Conservation (phyloP, 2,888 invertebrate species). For the Stenodera caucasica region DNA sequence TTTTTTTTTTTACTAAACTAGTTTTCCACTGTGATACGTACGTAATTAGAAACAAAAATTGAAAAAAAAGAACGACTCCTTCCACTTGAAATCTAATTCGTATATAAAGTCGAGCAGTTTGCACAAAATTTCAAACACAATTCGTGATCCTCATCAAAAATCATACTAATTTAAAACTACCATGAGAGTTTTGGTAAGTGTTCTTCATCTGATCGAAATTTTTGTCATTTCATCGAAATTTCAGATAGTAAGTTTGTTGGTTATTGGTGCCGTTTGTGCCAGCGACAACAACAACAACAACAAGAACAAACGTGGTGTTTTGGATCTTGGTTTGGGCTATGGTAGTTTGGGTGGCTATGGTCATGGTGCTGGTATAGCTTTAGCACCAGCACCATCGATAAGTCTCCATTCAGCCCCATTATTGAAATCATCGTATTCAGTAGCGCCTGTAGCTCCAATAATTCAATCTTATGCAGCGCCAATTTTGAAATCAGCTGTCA, state of each 20-base stretch:
- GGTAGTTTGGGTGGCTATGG: slow-evolving; percentile 27
- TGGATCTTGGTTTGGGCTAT: slow-evolving; percentile 37
- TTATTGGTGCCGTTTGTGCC: slow-evolving; percentile 24
- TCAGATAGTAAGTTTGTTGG: slow-evolving; percentile 30
- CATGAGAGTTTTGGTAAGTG: slow-evolving; percentile 31
- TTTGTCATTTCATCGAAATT: too few species aligned
- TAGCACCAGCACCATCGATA: slow-evolving; percentile 29
- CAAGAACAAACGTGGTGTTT: slow-evolving; percentile 34
- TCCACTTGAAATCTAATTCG: neutral
- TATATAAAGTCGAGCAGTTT: slow-evolving; percentile 22
- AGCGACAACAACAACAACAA: slow-evolving; percentile 32
- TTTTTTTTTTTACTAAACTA: too few species aligned
- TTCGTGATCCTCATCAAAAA: slow-evolving; percentile 17
- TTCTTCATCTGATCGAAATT: neutral
- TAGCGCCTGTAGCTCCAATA: slow-evolving; percentile 33
- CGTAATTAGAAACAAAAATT: slow-evolving; percentile 37
- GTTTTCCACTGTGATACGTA: slow-evolving; percentile 38
- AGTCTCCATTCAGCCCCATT: slow-evolving; percentile 27
- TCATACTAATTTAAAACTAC: slow-evolving; percentile 14
- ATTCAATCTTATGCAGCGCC: slow-evolving; percentile 34
- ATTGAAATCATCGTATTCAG: too few species aligned
- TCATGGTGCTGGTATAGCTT: slow-evolving; percentile 10
- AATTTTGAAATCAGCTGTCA: slow-evolving; percentile 15
- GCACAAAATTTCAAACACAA: slow-evolving; percentile 21
- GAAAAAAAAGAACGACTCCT: neutral